Base-by-base conservation (phyloP, 1,140 invertebrate species). In the Pseudoatta argentina region DNA sequence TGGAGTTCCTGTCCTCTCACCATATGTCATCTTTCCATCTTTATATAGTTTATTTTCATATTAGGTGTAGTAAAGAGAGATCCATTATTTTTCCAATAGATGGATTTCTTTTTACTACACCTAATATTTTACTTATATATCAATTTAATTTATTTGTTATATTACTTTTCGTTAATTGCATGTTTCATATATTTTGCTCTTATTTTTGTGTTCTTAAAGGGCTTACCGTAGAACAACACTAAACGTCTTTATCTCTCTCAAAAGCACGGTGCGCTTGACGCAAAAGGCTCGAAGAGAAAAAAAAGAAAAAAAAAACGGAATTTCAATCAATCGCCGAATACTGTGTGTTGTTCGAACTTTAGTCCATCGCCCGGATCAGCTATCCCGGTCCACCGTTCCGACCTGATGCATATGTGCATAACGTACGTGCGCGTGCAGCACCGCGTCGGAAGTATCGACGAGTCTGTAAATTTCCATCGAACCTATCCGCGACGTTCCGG, bases 301-400 rank as follows among this genome's bases (percentile, higher is more conserved):
- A 14, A 39, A 30, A 24, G 24, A 24, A 16, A 24, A 48, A 48
- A 16, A 69, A 69, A 82, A n/a, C 34, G 21, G 24, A 44, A 61
- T 82, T 82, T 59, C 79, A 72, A 82, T 82, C 53, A 82, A 82
- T 82, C 69, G 27, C 39, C 53, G 18, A 61, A 82, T 73, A 73
- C 48, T 30, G 10, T 44, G 39, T 44, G 30, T 44, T 18, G 67
- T 10, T 61, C 39, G 53, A 81, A 44, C 67, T 81, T 81, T 14
- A 69, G 66, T 44, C 44, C 21, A 12, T 14, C 51, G 10, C n/a
- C 53, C 30, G 53, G 71, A 55, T 57, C 53, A 34, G 39, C 67
- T 59, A 39, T 76, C 2, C 3, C 73, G 7, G 55, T 39, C 14
- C 30, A 61, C 27, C 24, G 66, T 48, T 66, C 48, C 34, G 51